Base-by-base conservation (phyloP, 1,140 invertebrate genomes). In the Tetramorium simillimum region DNA sequence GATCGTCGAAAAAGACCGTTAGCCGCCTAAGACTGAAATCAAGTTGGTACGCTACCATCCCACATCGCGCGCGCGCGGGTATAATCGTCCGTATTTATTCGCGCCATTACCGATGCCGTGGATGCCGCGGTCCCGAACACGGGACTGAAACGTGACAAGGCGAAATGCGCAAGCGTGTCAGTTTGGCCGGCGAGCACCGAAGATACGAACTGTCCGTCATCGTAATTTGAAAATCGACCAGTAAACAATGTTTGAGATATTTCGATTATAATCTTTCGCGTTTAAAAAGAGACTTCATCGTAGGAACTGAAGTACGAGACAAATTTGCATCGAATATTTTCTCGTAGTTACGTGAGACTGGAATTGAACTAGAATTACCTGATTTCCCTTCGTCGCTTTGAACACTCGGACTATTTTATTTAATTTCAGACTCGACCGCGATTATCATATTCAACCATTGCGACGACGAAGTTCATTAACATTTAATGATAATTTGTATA, bases 1-100 rank as follows among this genome's bases (percentile, higher is more conserved):
- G 56, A 70, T 86, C 62, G 53, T 82, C 86, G 86, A 85, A 70
- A 87, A 85, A 85, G 80, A 87, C 86, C 86, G 86, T 87, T 87
- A 87, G 69, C 40, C 69, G 69, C 53, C 40, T 33, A 33, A 33
- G 69, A 84, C 51, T 84, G 53, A 73, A 81, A 84, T 84, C 80
- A 84, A 84, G 53, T 51, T 81, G 76, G 51, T 67, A 80, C 24
- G 62, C 49, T 43, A 86, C 37, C 62, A 81, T 81, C 75, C 67
- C 67, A 72, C 67, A 70, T 82, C 67, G 24, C 67, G 33, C 33
- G 16, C 33, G 16, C 37, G 16, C n/a, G n/a, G n/a, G 53, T 60
- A 73, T 73, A 73, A 62, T 84, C 69, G 69, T 24, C 18, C 67
- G 67, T 73, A 82, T 84, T 84, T 84, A 73, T 84, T 58, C 69